These are phyloP conservation scores for Zaprionus nigranus DNA, from an alignment of 1,140 invertebrate genomes.

Conservation along the genomic window DNA sequence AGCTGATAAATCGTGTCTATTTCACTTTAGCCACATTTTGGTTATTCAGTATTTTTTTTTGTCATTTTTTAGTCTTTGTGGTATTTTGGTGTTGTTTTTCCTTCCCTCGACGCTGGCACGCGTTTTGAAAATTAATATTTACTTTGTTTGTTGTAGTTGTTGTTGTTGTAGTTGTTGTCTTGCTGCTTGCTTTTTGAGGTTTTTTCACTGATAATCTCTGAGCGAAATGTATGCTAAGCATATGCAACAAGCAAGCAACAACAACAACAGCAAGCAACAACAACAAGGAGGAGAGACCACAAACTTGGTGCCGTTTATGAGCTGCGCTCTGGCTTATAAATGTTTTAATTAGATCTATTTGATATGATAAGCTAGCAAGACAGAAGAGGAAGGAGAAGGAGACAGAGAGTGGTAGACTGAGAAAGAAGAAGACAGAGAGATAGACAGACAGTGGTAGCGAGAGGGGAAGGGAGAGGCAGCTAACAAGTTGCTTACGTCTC, in stretches of 20 bases:
- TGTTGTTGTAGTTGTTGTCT: constrained; percentile 22
- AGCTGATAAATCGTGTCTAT: constrained; percentile 43
- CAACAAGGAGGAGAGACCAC: constrained; percentile 43
- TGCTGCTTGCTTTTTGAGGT: constrained; percentile 57
- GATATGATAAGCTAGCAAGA: constrained; percentile 73
- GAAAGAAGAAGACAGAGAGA: constrained; percentile 6
- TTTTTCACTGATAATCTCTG: constrained; percentile 63
- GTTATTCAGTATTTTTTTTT: constrained; percentile 16
- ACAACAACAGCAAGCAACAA: constrained; percentile 6
- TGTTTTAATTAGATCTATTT: constrained; percentile 81
- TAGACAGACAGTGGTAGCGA: not conserved
- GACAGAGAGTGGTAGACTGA: constrained; percentile 3
- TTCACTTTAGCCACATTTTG: constrained; percentile 35
- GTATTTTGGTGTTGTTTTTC: constrained; percentile 65
- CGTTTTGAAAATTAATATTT: constrained; percentile 81
- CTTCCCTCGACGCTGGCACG: constrained; percentile 60
- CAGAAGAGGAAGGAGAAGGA: not conserved
- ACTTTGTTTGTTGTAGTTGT: constrained; percentile 45
- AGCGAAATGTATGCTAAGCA: constrained; percentile 74
- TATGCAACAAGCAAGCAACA: constrained; percentile 57
- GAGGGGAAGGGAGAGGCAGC: constrained; percentile 51
- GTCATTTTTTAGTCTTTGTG: constrained; percentile 28
- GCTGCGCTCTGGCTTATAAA: constrained; percentile 72
- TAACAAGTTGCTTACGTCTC: constrained; percentile 71
- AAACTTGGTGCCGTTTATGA: constrained; percentile 71